A percentile compares a stretch with the other conserved stretches of the same genome.
phyloP scores from a whole-genome alignment of 2,888 invertebrate genomes.

The Apantesis nais region DNA sequence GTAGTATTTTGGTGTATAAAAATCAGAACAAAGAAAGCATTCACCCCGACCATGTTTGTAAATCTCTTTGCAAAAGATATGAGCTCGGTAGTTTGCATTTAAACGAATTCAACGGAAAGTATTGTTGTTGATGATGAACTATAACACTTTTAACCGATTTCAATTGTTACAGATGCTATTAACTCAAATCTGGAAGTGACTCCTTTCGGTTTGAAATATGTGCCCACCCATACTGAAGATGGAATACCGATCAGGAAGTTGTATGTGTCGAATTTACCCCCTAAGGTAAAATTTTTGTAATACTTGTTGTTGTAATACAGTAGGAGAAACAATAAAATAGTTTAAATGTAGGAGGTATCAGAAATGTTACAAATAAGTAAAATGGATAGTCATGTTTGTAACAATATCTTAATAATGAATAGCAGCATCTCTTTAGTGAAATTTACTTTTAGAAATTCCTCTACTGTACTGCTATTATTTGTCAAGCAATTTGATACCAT shows the following conservation, averaged over 20 bases:
- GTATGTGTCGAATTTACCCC: conserved; percentile 85
- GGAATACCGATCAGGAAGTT: conserved; percentile 86
- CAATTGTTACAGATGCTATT: conserved; percentile 63
- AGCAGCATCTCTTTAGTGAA: not conserved
- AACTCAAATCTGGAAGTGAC: conserved; percentile 62
- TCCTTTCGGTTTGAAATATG: conserved; percentile 62
- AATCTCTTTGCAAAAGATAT: not conserved
- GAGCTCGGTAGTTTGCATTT: conserved; percentile 1
- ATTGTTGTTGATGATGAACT: not conserved
- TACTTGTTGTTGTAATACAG: not conserved
- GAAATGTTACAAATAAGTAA: not conserved
- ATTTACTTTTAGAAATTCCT: not conserved
- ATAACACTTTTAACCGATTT: not conserved
- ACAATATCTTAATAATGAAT: not conserved
- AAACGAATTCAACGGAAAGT: not conserved
- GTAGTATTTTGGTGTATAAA: not conserved
- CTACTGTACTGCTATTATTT: not conserved
- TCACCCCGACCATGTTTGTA: not conserved
- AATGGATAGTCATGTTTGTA: not conserved
- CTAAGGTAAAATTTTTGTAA: conserved; percentile 70
- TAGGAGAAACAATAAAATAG: not conserved
- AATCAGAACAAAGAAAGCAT: not conserved
- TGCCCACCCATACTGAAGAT: conserved; percentile 84
- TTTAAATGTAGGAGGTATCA: not conserved
- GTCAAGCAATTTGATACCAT: not conserved